phyloP scores from a whole-genome alignment of 2,113 vertebrate genomes.

The Rallus limicola region DNA sequence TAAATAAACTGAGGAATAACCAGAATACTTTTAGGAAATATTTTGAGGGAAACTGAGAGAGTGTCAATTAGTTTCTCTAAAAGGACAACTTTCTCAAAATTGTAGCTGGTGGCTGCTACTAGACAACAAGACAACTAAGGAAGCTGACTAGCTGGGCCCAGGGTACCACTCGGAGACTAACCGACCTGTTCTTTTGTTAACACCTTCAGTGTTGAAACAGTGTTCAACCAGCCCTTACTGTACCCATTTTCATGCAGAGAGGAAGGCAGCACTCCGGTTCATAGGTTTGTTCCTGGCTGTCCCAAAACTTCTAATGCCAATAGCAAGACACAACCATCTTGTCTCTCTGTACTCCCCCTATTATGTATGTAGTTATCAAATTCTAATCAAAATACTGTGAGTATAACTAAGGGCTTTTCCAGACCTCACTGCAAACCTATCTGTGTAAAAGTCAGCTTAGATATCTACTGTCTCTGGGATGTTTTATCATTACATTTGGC shows the following conservation, averaged over 20 bases:
- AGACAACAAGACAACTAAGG: background rate
- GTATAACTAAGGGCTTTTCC: background rate
- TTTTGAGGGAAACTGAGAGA: background rate
- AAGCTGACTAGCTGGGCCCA: background rate
- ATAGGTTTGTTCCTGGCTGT: background rate
- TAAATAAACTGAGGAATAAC: background rate
- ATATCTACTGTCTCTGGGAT: background rate
- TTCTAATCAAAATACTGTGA: background rate
- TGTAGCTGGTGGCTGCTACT: background rate
- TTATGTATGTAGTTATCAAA: background rate
- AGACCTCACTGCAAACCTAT: background rate
- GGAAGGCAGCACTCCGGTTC: background rate
- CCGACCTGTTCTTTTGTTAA: background rate
- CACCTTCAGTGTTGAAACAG: rapidly evolving
- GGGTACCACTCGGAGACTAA: rapidly evolving
- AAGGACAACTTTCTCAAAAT: background rate
- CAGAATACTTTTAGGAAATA: background rate
- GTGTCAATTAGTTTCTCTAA: background rate
- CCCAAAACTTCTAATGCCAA: background rate
- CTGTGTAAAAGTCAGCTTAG: background rate
- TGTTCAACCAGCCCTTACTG: background rate
- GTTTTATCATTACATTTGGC: background rate
- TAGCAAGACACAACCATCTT: background rate
- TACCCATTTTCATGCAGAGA: background rate
- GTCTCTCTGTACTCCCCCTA: background rate